These are phyloP conservation scores for Rallus crepitans DNA, from an alignment of 2,797 vertebrate genomes.

Conservation along the genomic window DNA sequence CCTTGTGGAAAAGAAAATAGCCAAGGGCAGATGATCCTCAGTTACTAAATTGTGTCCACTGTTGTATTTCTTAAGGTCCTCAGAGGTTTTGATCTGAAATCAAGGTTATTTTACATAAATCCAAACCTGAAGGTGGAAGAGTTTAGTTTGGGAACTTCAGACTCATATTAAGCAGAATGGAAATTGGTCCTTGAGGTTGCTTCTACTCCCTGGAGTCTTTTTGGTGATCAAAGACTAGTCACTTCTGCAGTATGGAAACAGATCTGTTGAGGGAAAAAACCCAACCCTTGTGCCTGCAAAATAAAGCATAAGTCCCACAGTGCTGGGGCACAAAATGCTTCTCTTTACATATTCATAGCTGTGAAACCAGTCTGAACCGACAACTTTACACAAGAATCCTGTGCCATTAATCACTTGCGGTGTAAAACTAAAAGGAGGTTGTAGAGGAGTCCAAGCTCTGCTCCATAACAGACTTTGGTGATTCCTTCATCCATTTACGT, in stretches of 20 bases:
- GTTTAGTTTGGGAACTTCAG: not conserved
- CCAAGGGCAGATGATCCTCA: not conserved
- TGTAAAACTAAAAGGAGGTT: not conserved
- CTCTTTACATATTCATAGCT: not conserved
- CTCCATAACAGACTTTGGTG: not conserved
- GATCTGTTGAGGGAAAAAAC: not conserved
- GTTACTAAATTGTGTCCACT: not conserved
- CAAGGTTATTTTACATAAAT: not conserved
- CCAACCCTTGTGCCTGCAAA: not conserved
- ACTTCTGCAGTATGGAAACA: not conserved
- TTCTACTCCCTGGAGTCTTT: not conserved
- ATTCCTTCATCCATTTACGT: not conserved
- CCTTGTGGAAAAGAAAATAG: not conserved
- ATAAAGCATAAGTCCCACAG: not conserved
- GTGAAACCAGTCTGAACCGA: conserved; percentile 8
- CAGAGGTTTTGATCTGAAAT: not conserved
- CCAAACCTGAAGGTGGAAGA: not conserved
- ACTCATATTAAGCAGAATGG: not conserved
- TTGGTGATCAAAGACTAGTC: not conserved
- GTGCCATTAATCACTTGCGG: conserved; percentile 18
- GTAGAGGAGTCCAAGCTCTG: not conserved
- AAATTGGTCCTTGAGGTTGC: not conserved
- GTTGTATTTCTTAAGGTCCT: not conserved
- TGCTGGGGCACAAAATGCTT: not conserved
- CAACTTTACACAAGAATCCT: conserved; percentile 4